Percentiles rank a stretch among this genome's conserved stretches.
phyloP scores from a whole-genome alignment of 2,113 vertebrate species.

The Ctenomys sociabilis region DNA sequence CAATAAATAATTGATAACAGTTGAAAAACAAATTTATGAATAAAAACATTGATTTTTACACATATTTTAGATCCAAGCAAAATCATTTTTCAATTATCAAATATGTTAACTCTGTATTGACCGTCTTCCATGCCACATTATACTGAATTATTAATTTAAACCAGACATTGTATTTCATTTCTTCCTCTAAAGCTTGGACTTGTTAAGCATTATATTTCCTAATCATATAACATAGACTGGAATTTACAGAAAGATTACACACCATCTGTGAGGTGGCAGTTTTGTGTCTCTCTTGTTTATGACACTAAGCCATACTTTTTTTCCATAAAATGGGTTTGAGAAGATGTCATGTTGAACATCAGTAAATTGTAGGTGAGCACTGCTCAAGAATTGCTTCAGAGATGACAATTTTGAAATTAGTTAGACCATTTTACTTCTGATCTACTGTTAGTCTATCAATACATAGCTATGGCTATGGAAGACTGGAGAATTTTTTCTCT shows the following conservation, averaged over 20 bases:
- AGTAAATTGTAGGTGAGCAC: neutral
- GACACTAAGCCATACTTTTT: slow-evolving; percentile 30
- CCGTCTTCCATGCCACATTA: slow-evolving; percentile 52
- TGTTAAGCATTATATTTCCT: slow-evolving; percentile 67
- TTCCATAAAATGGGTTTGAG: slow-evolving; percentile 44
- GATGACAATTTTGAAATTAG: neutral
- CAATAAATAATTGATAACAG: neutral
- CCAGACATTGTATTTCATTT: slow-evolving; percentile 48
- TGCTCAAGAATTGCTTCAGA: slow-evolving; percentile 29
- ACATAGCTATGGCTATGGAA: neutral
- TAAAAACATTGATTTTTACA: neutral
- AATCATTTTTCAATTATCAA: slow-evolving; percentile 47
- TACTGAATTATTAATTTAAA: slow-evolving; percentile 73
- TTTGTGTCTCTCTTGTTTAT: slow-evolving; percentile 53
- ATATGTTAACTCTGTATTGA: slow-evolving; percentile 51
- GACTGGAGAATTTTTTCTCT: neutral
- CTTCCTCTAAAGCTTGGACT: slow-evolving; percentile 54
- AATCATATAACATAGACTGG: slow-evolving; percentile 63
- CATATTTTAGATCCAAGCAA: neutral
- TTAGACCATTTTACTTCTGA: neutral
- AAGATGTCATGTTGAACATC: slow-evolving; percentile 19
- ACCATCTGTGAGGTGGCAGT: slow-evolving; percentile 13
- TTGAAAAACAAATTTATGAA: slow-evolving; percentile 15
- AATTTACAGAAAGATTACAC: slow-evolving; percentile 65
- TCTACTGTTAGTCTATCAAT: neutral